Evolutionary conservation across 1,140 invertebrate species (phyloP), one percentile per base, ranked within the genome.

Genomic region (Caerostris darwini): DNA sequence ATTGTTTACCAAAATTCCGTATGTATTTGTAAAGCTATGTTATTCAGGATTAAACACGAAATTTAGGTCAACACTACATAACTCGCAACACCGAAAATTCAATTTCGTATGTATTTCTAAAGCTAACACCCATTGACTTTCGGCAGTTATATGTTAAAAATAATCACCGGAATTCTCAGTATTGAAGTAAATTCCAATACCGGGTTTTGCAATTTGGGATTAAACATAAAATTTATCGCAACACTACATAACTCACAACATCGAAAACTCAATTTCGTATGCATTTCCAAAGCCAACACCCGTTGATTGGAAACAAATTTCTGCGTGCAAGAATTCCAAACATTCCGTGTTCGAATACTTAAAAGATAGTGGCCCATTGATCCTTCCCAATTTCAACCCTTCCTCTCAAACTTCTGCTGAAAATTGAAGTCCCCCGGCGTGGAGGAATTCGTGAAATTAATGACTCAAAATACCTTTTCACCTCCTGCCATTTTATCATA

Each of bases 391-490:
- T 85, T 85, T 58, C 53, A 85, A 57, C 82, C 17, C 82, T 56
- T 85, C 53, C 82, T 85, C 17, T 7, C 71, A 85, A 85, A 85
- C 82, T 85, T 85, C 56, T 19, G 54, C 12, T 12, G 56, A 19
- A 57, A 85, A 85, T 85, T 56, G 82, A 85, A 85, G 50, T 7
- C n/a, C 50, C 71, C 5, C 8, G 19, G 50, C 56, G 53, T 3
- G 34, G n/a, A 64, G 85, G 85, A 87, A 87, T 87, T 61, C 59
- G 14, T 58, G 34, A 87, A 61, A 87, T 87, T 87, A 87, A 87
- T 87, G 85, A 87, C 85, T 59, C 10, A 3, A 34, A 61, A 87
- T 87, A 87, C 85, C 85, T 87, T 87, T 34, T 87, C 57, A 87
- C 85, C 85, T 64, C 85, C 58, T 14, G 8, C 59, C 57, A 61